A percentile compares a stretch with the other conserved stretches of the same genome.
Conservation (phyloP, 2,113 vertebrate species). For the Eurypyga helias region DNA sequence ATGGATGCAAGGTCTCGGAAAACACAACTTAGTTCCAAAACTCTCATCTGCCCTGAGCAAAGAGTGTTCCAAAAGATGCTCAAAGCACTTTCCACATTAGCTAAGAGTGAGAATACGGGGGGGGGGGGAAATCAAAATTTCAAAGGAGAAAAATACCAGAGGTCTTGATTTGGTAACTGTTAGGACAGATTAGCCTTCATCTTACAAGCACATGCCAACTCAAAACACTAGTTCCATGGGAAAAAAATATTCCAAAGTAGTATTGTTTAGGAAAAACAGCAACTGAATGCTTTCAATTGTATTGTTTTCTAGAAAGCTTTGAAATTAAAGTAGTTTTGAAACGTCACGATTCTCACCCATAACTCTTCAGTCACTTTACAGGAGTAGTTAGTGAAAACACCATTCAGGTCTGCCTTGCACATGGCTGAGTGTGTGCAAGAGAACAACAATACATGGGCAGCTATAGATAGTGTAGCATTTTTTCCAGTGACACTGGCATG, state of each 20-base stretch:
- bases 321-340: constrained; percentile 21
- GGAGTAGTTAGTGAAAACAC: not conserved
- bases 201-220: not conserved
- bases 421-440: not conserved
- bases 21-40: not conserved
- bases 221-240: not conserved
- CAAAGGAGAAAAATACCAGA: not conserved
- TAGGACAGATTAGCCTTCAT: not conserved
- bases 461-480: not conserved
- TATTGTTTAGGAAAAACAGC: not conserved
- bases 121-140: not conserved
- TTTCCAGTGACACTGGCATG: not conserved
- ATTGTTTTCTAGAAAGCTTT: constrained; percentile 7
- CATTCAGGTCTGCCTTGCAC: not conserved
- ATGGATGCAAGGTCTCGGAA: not conserved
- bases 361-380: not conserved
- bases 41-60: not conserved
- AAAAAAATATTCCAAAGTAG: not conserved
- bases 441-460: fast-evolving
- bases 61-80: not conserved
- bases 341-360: fast-evolving
- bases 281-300: not conserved
- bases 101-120: not conserved
- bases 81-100: not conserved
- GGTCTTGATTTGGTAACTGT: not conserved